A percentile compares a stretch with the other conserved stretches of the same genome.
phyloP scores from a whole-genome alignment of 2,113 vertebrate genomes.

The Grantiella picta region DNA sequence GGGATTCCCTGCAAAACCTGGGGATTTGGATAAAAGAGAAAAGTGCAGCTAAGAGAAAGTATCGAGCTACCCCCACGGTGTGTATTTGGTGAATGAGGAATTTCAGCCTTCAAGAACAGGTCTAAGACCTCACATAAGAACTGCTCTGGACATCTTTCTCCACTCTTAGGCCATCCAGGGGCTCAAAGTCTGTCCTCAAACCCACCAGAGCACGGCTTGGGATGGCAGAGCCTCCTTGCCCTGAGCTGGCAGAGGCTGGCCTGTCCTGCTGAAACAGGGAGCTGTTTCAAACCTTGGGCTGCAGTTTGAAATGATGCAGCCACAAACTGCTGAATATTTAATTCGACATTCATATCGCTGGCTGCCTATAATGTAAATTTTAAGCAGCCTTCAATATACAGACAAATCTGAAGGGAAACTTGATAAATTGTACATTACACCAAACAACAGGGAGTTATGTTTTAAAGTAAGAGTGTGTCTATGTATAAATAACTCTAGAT shows the following conservation, averaged over 20 bases:
- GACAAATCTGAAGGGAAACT: background rate
- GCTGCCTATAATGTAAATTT: background rate
- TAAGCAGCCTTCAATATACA: background rate
- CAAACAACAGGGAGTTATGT: background rate
- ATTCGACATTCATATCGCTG: background rate
- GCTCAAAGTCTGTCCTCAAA: background rate
- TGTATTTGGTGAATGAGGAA: background rate
- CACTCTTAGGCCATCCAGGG: background rate
- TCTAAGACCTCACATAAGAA: fast-evolving
- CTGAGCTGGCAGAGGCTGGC: background rate
- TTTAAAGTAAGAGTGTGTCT: background rate
- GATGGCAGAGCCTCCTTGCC: background rate
- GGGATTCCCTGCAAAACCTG: background rate
- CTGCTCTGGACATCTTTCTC: background rate
- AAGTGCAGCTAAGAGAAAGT: background rate
- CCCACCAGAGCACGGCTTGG: fast-evolving
- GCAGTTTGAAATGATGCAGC: background rate
- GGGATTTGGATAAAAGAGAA: background rate
- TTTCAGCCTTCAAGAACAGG: background rate
- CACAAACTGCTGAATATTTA: background rate
- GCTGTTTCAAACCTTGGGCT: background rate
- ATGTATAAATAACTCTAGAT: background rate
- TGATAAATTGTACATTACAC: background rate
- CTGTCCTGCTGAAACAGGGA: background rate
- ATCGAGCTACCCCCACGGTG: background rate